phyloP scores from a whole-genome alignment of 2,797 vertebrate genomes.

The Tragelaphus eurycerus region DNA sequence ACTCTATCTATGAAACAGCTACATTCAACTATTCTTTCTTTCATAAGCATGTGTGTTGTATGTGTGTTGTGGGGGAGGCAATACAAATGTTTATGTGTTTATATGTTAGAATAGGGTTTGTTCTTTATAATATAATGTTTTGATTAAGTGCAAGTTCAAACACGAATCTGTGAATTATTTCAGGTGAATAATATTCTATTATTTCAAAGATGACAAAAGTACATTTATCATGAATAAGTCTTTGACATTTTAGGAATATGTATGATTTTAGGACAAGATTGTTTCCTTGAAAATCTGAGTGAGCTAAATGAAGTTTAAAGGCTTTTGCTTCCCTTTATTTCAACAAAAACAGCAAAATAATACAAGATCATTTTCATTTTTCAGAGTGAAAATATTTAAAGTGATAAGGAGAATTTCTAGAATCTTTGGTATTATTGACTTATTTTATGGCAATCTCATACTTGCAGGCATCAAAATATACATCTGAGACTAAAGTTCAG shows the following conservation, averaged over 20 bases:
- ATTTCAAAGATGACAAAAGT: neutral
- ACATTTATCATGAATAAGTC: neutral
- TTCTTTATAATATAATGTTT: neutral
- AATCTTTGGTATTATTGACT: neutral
- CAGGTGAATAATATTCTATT: neutral
- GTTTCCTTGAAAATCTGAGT: neutral
- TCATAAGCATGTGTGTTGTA: neutral
- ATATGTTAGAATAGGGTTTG: neutral
- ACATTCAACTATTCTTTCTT: neutral
- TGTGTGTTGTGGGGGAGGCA: rapidly evolving
- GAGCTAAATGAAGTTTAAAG: neutral
- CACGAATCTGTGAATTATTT: neutral
- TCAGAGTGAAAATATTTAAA: neutral
- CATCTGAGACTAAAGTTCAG: neutral
- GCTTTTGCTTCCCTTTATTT: neutral
- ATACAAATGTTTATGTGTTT: neutral
- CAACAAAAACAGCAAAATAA: neutral
- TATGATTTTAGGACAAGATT: neutral
- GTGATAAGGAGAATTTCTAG: neutral
- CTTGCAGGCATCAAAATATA: neutral
- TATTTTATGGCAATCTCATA: neutral
- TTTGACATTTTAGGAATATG: neutral
- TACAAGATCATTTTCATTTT: neutral
- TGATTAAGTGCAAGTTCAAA: neutral
- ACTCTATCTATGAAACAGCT: neutral